Evolutionary conservation across 1,140 invertebrate species (phyloP).

Genomic region (Liolophura sinensis): DNA sequence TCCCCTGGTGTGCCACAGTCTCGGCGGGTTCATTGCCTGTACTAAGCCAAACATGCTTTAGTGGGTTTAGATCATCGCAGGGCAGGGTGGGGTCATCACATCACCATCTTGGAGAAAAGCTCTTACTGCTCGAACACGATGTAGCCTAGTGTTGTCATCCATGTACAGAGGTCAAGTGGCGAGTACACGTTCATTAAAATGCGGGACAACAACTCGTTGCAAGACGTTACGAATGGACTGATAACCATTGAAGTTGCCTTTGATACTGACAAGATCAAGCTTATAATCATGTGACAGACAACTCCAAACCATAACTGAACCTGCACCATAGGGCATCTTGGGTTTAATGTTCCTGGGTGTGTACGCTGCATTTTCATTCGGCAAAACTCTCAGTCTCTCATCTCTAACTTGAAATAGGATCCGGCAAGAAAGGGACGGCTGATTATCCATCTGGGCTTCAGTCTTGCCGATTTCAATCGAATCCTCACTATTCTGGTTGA

Average conservation of each 20-base stretch:
- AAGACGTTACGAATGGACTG: constrained; percentile 11
- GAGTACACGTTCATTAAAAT: constrained; percentile 14
- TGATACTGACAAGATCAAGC: constrained; percentile 12
- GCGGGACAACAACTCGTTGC: constrained; percentile 10
- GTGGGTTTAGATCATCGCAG: too few species aligned
- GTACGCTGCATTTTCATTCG: constrained; percentile 10
- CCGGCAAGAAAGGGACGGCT: constrained; percentile 3
- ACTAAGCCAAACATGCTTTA: too few species aligned
- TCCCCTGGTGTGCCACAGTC: too few species aligned
- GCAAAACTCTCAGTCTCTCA: constrained; percentile 9
- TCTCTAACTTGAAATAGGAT: constrained; percentile 10
- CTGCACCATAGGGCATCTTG: constrained; percentile 12
- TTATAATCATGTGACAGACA: constrained; percentile 10
- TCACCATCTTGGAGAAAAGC: too few species aligned
- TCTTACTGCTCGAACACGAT: constrained; percentile 11
- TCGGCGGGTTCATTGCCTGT: too few species aligned
- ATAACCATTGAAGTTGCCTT: constrained; percentile 4
- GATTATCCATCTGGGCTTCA: constrained; percentile 5
- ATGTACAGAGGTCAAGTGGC: constrained; percentile 10
- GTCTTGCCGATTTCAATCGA: constrained; percentile 2
- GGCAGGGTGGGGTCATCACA: too few species aligned
- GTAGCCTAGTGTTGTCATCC: constrained; percentile 17
- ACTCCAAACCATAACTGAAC: constrained; percentile 15
- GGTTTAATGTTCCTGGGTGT: constrained; percentile 8
- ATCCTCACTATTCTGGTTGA: background rate